phyloP scores from a whole-genome alignment of 2,888 invertebrate genomes.

The Himalopsyche japonica region DNA sequence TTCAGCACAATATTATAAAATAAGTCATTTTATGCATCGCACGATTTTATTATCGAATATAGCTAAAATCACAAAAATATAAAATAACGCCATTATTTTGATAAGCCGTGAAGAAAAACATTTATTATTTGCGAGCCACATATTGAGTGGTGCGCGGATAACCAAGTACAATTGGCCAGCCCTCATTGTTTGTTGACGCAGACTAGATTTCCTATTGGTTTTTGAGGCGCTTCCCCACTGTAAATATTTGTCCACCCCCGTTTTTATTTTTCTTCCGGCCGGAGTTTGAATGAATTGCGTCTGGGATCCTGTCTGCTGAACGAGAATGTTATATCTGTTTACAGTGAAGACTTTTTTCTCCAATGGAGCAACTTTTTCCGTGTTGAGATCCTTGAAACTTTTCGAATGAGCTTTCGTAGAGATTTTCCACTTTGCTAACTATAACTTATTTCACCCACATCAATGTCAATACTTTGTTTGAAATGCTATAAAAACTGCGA shows the following conservation, averaged over 20 bases:
- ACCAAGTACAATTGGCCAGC: background rate
- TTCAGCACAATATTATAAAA: too few species aligned
- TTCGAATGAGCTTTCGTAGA: background rate
- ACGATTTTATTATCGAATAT: background rate
- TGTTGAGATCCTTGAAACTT: background rate
- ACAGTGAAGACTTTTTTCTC: background rate
- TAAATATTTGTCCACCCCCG: slow-evolving; percentile 4
- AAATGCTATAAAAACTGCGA: background rate
- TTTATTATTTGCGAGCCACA: background rate
- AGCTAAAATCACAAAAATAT: background rate
- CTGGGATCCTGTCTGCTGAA: background rate
- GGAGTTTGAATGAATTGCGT: slow-evolving; percentile 21
- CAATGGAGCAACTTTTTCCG: background rate
- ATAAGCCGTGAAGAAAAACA: background rate
- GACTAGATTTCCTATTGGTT: slow-evolving; percentile 11
- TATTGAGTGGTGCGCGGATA: background rate
- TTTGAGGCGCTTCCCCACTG: background rate
- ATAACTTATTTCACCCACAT: background rate
- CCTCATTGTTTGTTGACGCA: slow-evolving; percentile 3
- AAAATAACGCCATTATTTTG: background rate
- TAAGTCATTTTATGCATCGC: too few species aligned
- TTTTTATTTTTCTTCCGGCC: slow-evolving; percentile 15
- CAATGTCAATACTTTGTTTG: background rate
- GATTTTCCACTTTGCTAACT: background rate
- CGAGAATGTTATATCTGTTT: background rate